Evolutionary conservation across 2,888 invertebrate genomes (phyloP).

Genomic region (Hemicrepidius hirtus): DNA sequence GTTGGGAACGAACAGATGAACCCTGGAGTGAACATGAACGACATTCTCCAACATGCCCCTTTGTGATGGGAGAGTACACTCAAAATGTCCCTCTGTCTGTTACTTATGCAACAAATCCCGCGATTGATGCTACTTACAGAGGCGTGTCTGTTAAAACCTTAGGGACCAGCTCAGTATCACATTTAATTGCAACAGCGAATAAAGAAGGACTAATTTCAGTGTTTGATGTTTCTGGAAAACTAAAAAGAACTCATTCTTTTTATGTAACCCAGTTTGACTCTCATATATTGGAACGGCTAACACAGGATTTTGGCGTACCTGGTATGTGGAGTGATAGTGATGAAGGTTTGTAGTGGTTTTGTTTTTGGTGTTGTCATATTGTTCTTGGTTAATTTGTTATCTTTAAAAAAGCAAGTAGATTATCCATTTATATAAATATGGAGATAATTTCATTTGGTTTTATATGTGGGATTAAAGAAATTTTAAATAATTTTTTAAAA

Average conservation of each 20-base stretch:
- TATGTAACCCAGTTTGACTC: constrained; percentile 71
- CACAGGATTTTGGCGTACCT: constrained; percentile 69
- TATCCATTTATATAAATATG: too few species aligned
- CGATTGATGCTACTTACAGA: constrained; percentile 71
- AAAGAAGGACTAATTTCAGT: constrained; percentile 82
- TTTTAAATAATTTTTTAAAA: too few species aligned
- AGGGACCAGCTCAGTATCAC: constrained; percentile 67
- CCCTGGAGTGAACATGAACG: constrained; percentile 98
- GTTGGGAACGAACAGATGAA: constrained; percentile 98
- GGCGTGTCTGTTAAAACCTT: constrained; percentile 61
- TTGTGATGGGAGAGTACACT: constrained; percentile 95
- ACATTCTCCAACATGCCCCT: constrained; percentile 94
- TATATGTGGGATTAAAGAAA: too few species aligned
- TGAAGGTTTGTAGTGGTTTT: constrained; percentile 62
- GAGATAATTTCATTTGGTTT: background rate
- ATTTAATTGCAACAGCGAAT: constrained; percentile 76
- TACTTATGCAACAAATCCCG: constrained; percentile 88
- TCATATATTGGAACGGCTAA: constrained; percentile 69
- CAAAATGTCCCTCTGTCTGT: constrained; percentile 94
- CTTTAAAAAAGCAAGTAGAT: too few species aligned
- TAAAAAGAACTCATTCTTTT: constrained; percentile 81
- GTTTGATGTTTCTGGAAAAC: constrained; percentile 88
- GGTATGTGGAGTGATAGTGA: constrained; percentile 65
- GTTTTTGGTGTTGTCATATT: background rate
- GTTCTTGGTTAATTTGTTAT: background rate